phyloP scores from a whole-genome alignment of 2,888 invertebrate genomes.

The Pyrgus malvae region DNA sequence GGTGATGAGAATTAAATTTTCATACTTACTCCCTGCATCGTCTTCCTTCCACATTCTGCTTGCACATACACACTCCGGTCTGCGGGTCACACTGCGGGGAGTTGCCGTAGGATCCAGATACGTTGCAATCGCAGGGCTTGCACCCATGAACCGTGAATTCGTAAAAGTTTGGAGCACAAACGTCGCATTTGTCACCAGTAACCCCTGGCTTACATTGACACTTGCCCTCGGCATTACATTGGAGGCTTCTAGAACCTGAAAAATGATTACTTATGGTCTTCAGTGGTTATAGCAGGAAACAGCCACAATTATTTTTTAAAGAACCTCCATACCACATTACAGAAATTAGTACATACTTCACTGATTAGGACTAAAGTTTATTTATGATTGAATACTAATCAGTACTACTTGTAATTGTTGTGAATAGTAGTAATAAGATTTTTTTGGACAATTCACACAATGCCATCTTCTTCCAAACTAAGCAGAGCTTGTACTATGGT shows the following conservation, averaged over 20 bases:
- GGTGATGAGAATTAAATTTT: too few relatives aligned
- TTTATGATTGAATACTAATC: too few relatives aligned
- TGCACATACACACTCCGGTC: conserved; percentile 91
- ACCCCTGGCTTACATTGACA: conserved; percentile 98
- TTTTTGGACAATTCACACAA: too few relatives aligned
- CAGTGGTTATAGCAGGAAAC: too few relatives aligned
- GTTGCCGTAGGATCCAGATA: conserved; percentile 91
- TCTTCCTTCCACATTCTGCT: conserved; percentile 97
- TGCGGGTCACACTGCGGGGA: conserved; percentile 91
- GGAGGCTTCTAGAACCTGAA: conserved; percentile 91
- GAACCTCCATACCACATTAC: too few relatives aligned
- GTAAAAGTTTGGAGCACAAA: conserved; percentile 90
- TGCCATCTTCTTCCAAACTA: too few relatives aligned
- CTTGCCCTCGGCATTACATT: conserved; percentile 95
- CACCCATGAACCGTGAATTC: conserved; percentile 96
- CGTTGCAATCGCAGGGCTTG: conserved; percentile 94
- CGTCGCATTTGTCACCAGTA: conserved; percentile 96
- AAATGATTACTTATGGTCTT: background rate
- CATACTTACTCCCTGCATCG: conserved; percentile 90
- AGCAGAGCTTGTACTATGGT: too few relatives aligned
- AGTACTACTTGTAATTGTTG: too few relatives aligned
- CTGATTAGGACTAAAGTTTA: too few relatives aligned
- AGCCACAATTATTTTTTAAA: too few relatives aligned
- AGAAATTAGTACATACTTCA: too few relatives aligned
- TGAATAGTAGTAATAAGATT: too few relatives aligned